Evolutionary conservation across 2,888 invertebrate genomes (phyloP).

Genomic region (Nezara viridula): DNA sequence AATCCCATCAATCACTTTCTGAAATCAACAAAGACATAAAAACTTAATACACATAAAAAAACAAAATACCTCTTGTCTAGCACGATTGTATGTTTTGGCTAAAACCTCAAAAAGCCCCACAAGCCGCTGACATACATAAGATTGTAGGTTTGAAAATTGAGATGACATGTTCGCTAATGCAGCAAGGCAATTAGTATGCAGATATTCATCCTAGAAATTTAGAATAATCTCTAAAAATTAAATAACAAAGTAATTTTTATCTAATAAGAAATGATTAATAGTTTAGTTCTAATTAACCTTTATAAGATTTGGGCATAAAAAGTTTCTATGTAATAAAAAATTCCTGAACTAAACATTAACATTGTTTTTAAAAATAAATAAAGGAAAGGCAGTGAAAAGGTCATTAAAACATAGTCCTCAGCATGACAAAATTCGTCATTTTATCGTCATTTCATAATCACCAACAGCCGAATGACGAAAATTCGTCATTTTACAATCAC

Average conservation of each 20-base stretch:
- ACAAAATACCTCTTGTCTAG: conserved; percentile 69
- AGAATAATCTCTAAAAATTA: conserved; percentile 59
- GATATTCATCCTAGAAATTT: conserved; percentile 84
- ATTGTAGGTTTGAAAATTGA: conserved; percentile 90
- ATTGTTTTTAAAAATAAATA: not conserved
- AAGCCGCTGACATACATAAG: conserved; percentile 95
- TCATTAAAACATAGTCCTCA: no score
- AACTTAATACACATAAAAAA: not conserved
- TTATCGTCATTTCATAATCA: no score
- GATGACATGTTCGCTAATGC: conserved; percentile 99
- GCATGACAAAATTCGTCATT: no score
- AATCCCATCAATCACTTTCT: not conserved
- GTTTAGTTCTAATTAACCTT: not conserved
- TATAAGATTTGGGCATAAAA: not conserved
- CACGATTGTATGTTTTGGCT: conserved; percentile 84
- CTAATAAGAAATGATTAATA: not conserved
- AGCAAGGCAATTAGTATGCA: conserved; percentile 98
- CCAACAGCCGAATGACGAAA: no score
- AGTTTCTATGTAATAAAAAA: not conserved
- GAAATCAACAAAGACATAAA: not conserved
- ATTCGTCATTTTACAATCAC: no score
- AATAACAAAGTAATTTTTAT: not conserved
- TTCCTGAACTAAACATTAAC: not conserved
- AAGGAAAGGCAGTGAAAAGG: no score
- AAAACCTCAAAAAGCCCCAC: conserved; percentile 92